These are phyloP conservation scores for Keiferia lycopersicella DNA, from an alignment of 2,888 invertebrate genomes.

Conservation along the genomic window DNA sequence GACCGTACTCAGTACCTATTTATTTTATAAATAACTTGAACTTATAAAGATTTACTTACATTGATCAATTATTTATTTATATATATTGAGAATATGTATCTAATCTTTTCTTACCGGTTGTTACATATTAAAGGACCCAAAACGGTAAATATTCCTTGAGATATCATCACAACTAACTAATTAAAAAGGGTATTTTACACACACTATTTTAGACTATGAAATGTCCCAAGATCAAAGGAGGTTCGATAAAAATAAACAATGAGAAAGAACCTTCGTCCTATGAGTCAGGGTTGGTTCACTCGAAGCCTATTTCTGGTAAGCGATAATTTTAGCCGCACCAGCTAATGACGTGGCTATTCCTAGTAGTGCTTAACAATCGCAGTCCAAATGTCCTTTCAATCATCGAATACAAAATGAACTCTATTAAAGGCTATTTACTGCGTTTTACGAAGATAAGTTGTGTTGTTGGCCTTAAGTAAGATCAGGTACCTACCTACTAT, in stretches of 20 bases:
- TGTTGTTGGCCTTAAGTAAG: too few species aligned
- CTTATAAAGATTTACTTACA: too few species aligned
- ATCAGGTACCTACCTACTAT: too few species aligned
- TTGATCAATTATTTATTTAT: too few species aligned
- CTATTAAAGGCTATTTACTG: neutral
- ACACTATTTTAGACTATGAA: neutral
- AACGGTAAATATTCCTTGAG: neutral
- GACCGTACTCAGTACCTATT: too few species aligned
- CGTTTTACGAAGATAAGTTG: neutral
- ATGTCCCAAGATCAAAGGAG: slow-evolving; percentile 16
- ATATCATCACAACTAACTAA: neutral
- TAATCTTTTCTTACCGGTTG: too few species aligned
- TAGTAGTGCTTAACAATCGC: slow-evolving; percentile 31
- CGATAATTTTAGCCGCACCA: slow-evolving; percentile 33
- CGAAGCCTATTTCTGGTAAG: slow-evolving; percentile 38
- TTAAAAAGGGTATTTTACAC: neutral
- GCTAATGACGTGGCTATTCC: slow-evolving; percentile 39
- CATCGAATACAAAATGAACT: neutral
- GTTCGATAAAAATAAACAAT: slow-evolving; percentile 29
- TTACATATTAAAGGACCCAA: too few species aligned
- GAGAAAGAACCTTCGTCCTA: slow-evolving; percentile 27
- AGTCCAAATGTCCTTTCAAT: slow-evolving; percentile 1
- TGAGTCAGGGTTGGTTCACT: slow-evolving; percentile 42
- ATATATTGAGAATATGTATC: too few species aligned
- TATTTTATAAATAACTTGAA: too few species aligned